phyloP scores from a whole-genome alignment of 1,140 invertebrate genomes.

The Mylabris phalerata region DNA sequence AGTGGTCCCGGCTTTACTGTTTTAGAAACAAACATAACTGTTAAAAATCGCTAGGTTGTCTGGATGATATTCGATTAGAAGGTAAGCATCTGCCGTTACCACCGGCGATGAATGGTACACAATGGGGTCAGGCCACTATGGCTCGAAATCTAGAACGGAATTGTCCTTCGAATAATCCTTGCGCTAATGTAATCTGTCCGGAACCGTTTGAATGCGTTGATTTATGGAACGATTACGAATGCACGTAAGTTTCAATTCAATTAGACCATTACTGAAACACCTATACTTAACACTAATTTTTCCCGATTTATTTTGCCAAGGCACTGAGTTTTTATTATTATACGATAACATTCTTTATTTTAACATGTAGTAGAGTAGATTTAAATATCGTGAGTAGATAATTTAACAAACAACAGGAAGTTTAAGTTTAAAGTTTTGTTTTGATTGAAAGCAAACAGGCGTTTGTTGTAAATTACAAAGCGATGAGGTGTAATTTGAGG shows the following conservation, averaged over 20 bases:
- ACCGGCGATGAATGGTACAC: constrained; percentile 87
- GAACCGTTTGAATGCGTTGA: constrained; percentile 94
- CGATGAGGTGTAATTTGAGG: no score
- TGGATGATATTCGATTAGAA: constrained; percentile 82
- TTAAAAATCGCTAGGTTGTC: constrained; percentile 54
- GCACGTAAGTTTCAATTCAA: constrained; percentile 81
- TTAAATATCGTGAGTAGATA: no score
- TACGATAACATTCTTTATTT: neutral
- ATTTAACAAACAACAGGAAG: no score
- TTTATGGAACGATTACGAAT: constrained; percentile 94
- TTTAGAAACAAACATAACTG: neutral
- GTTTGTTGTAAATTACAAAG: no score
- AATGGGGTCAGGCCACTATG: constrained; percentile 92
- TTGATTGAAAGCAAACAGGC: no score
- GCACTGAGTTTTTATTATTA: constrained; percentile 38
- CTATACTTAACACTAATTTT: neutral
- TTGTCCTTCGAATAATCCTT: constrained; percentile 91
- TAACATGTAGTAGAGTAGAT: neutral
- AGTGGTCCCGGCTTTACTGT: no score
- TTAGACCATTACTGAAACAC: neutral
- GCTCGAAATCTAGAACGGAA: constrained; percentile 81
- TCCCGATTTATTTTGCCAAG: constrained; percentile 29
- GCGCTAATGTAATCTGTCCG: constrained; percentile 83
- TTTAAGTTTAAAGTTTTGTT: no score
- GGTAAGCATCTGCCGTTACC: constrained; percentile 86